phyloP scores from a whole-genome alignment of 2,888 invertebrate genomes.

The Eristalinus sepulchralis region DNA sequence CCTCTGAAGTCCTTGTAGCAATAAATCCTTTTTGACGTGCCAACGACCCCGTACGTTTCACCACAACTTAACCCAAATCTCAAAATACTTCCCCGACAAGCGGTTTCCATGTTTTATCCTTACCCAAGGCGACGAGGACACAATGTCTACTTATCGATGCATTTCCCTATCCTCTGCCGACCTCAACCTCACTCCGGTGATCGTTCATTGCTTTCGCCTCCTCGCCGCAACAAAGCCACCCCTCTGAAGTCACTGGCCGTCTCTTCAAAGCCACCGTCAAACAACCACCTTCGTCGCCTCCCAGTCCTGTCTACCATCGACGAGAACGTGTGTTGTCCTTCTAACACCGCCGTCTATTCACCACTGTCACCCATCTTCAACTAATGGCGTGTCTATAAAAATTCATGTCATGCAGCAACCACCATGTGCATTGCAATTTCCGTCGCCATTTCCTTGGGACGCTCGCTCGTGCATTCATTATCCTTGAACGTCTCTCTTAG shows the following conservation, averaged over 20 bases:
- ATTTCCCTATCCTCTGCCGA: slow-evolving; percentile 24
- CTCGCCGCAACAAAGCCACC: background rate
- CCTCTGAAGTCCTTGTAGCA: too few species aligned
- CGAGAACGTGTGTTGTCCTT: slow-evolving; percentile 48
- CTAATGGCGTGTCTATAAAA: slow-evolving; percentile 20
- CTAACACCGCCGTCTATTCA: slow-evolving; percentile 13
- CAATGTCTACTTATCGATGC: slow-evolving; percentile 65
- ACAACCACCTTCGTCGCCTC: background rate
- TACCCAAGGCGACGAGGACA: slow-evolving; percentile 3
- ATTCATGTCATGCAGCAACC: slow-evolving; percentile 52
- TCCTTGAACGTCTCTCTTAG: slow-evolving; percentile 52
- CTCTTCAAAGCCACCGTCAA: too few species aligned
- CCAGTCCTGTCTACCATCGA: background rate
- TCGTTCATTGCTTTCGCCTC: background rate
- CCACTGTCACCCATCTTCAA: background rate
- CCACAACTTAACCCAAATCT: background rate
- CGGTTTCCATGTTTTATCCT: background rate
- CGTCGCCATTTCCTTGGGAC: background rate
- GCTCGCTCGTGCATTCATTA: slow-evolving; percentile 42
- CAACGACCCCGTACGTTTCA: background rate
- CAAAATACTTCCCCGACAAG: background rate
- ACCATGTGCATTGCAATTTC: slow-evolving; percentile 41
- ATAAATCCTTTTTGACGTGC: background rate
- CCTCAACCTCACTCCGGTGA: background rate
- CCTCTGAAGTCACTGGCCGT: too few species aligned